Evolutionary conservation across 2,888 invertebrate genomes (phyloP), one percentile per base, ranked within the genome.

Genomic region (Dyspetes luteomarginatus): DNA sequence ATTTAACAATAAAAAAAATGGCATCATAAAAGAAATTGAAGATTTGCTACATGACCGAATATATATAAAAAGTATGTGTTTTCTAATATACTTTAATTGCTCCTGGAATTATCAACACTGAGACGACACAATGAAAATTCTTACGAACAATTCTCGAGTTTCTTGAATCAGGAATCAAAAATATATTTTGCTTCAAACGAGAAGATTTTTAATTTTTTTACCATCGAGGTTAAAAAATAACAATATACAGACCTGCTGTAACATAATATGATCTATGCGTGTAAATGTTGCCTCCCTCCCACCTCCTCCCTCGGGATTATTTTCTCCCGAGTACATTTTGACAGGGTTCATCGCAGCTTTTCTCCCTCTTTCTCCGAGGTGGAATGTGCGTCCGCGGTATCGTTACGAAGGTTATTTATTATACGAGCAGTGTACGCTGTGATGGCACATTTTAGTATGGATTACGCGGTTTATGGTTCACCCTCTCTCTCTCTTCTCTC

Each of bases 381-480:
- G 9, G 52, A 60, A 72, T 68, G 56, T 72, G 30, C 43, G 56
- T 77, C 68, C 56, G 78, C 72, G 67, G 76, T 74, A 64, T 56
- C 62, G 50, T 55, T 48, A 43, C 48, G 68, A 62, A 76, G 72
- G 71, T 45, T 67, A n/a, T n/a, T n/a, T n/a, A n/a, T n/a, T n/a
- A 62, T 68, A 30, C 43, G 52, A 58, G 64, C 65, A 26, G 50
- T 73, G 9, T 30, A 56, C 62, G 56, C 36, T 43, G 67, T 45
- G 41, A 64, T 67, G 86, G 86, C 78, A 85, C 84, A 84, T 84
- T 90, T 89, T 90, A 81, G 78, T 90, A 89, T 88, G 89, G 90
- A 91, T 89, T 88, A 89, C 88, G 88, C 82, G 86, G 84, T 90
- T 90, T 90, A 91, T 86, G 89, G 58, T 81, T 80, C 78, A 67